Evolutionary conservation across 2,888 invertebrate genomes (phyloP), one percentile per base, ranked within the genome.

Genomic region (Uropetala carovei): DNA sequence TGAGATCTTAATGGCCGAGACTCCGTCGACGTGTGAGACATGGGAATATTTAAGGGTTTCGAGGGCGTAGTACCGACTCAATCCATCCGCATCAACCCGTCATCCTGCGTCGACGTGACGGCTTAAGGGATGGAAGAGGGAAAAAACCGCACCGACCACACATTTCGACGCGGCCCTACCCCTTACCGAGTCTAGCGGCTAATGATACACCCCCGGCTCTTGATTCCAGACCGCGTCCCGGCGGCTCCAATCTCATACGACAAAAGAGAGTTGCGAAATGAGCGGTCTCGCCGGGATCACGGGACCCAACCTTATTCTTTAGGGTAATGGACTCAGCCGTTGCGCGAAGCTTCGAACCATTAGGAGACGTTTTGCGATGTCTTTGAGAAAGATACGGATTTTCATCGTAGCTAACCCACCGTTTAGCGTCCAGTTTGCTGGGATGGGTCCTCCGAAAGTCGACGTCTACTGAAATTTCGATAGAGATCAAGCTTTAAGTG

Each of bases 171-270:
- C 68, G 68, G 68, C 68, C 75, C 68, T n/a, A 68, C 68, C 64
- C 22, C 27, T 14, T 14, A 22, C 75, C 22, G n/a, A 75, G 27
- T 10, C n/a, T 18, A n/a, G 22, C 22, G 27, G 75, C 75, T 27
- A 75, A 75, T 75, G 75, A 75, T 75, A 75, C 75, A 75, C 27
- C 75, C 75, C 5, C 22, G 75, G 22, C 75, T 22, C 27, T 75
- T 75, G 75, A 75, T 75, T 75, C 75, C 75, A 75, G 75, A 75
- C 75, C 75, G 22, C 75, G 18, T 68, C 68, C 68, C 68, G 75
- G 75, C 75, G 75, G n/a, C 75, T 75, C 75, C 75, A 75, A 75
- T 75, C 75, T 22, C 75, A 75, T 75, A 75, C 75, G 75, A 75
- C 75, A 75, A 22, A 75, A 22, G 75, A 75, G 27, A 22, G 75